A percentile compares a stretch with the other conserved stretches of the same genome.
phyloP scores from a whole-genome alignment of 1,140 invertebrate species.

The Gryon sp. region DNA sequence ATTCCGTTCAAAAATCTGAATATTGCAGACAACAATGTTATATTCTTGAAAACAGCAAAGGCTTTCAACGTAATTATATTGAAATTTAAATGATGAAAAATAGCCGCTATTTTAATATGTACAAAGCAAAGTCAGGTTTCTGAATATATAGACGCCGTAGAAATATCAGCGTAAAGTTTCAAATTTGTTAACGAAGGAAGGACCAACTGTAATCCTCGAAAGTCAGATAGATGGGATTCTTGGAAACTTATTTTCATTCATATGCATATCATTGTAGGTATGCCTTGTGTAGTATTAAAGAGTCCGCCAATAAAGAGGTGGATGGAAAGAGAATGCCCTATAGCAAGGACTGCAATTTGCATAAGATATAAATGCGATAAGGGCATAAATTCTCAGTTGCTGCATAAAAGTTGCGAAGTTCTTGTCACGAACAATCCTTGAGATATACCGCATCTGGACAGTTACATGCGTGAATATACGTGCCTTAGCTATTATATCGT shows the following conservation, averaged over 20 bases:
- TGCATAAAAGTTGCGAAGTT: conserved; percentile 68
- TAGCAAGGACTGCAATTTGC: conserved; percentile 70
- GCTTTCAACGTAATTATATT: conserved; percentile 25
- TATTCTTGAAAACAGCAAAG: conserved; percentile 11
- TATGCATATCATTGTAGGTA: conserved; percentile 65
- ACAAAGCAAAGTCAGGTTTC: neutral
- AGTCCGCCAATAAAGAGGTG: conserved; percentile 65
- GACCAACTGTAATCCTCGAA: conserved; percentile 51
- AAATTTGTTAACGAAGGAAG: conserved; percentile 59
- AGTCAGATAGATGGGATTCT: conserved; percentile 60
- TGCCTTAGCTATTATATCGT: conserved; percentile 38
- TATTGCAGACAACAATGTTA: conserved; percentile 30
- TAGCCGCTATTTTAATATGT: conserved; percentile 8
- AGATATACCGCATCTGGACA: conserved; percentile 63
- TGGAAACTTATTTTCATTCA: conserved; percentile 65
- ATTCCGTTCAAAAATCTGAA: too few relatives aligned
- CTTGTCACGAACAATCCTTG: conserved; percentile 70
- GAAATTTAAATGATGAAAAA: conserved; percentile 36
- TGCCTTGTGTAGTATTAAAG: conserved; percentile 57
- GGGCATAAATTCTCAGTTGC: conserved; percentile 71
- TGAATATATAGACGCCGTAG: conserved; percentile 10
- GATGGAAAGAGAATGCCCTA: conserved; percentile 64
- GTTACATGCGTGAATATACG: conserved; percentile 63
- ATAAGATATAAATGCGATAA: conserved; percentile 75
- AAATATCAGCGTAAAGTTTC: conserved; percentile 55